Evolutionary conservation across 2,888 invertebrate species (phyloP).

Genomic region (Holacanthella duospinosa): DNA sequence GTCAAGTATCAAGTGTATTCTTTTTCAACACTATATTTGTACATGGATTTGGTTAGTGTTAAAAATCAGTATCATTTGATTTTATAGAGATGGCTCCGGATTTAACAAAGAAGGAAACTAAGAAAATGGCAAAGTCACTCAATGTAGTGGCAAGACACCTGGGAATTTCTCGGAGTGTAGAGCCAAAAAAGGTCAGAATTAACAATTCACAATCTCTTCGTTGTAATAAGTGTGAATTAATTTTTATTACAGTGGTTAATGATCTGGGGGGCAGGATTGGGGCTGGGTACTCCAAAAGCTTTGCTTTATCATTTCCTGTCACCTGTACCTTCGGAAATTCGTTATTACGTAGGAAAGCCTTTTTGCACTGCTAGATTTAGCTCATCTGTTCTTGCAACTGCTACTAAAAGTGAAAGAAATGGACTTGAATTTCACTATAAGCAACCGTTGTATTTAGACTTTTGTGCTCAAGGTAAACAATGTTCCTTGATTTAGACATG

Average conservation of each 20-base stretch:
- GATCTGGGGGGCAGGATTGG: constrained; percentile 78
- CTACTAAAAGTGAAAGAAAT: constrained; percentile 52
- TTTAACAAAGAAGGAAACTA: background rate
- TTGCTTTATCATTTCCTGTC: constrained; percentile 49
- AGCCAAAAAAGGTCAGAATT: background rate
- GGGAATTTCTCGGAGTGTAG: background rate
- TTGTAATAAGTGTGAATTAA: constrained; percentile 8
- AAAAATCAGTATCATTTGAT: no score
- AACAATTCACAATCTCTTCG: background rate
- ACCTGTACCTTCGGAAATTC: constrained; percentile 50
- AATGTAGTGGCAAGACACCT: background rate
- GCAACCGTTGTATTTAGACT: constrained; percentile 56
- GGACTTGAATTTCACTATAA: constrained; percentile 51
- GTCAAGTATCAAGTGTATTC: no score
- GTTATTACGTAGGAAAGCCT: constrained; percentile 67
- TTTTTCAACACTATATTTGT: no score
- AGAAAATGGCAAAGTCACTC: background rate
- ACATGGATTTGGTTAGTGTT: no score
- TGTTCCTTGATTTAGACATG: no score
- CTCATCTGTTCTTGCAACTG: constrained; percentile 46
- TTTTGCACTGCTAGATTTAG: constrained; percentile 63
- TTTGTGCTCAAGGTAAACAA: constrained; percentile 51
- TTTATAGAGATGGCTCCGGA: no score
- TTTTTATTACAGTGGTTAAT: constrained; percentile 54
- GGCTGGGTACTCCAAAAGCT: constrained; percentile 63